phyloP scores from a whole-genome alignment of 2,888 invertebrate species.

The Gonocerus acuteangulatus region DNA sequence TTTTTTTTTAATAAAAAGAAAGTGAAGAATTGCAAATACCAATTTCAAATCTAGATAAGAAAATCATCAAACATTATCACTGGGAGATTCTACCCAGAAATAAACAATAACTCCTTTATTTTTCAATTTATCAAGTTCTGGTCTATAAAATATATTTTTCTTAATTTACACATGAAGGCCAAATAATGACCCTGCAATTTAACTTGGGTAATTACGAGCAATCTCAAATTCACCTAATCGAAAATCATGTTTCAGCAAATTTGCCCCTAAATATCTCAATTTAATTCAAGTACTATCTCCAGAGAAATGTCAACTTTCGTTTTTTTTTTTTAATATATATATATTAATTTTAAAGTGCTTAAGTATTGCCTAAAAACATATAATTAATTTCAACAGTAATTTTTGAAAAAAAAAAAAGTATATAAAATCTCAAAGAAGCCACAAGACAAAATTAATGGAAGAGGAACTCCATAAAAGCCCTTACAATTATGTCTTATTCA shows the following conservation, averaged over 20 bases:
- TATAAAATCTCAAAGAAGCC: not conserved
- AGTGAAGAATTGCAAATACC: constrained; percentile 9
- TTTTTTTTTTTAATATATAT: too few species aligned
- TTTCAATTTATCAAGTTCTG: not conserved
- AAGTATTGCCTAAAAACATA: constrained; percentile 7
- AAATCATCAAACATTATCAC: constrained; percentile 12
- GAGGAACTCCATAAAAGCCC: constrained; percentile 32
- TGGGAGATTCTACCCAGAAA: not conserved
- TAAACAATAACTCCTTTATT: not conserved
- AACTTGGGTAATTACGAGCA: not conserved
- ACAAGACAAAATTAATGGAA: constrained; percentile 25
- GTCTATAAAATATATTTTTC: constrained; percentile 21
- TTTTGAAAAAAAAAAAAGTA: not conserved
- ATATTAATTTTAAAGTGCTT: not conserved
- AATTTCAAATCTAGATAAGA: constrained; percentile 10
- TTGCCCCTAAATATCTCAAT: constrained; percentile 19
- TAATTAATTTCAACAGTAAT: constrained; percentile 6
- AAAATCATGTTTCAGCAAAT: not conserved
- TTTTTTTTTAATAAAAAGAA: constrained; percentile 4
- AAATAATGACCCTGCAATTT: constrained; percentile 21
- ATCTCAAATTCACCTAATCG: not conserved
- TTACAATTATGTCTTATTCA: not conserved
- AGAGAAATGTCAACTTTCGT: not conserved
- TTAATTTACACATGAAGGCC: constrained; percentile 18
- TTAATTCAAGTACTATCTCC: not conserved